These are phyloP conservation scores for Amaurobius ferox DNA, from an alignment of 2,888 invertebrate species.

Conservation along the genomic window DNA sequence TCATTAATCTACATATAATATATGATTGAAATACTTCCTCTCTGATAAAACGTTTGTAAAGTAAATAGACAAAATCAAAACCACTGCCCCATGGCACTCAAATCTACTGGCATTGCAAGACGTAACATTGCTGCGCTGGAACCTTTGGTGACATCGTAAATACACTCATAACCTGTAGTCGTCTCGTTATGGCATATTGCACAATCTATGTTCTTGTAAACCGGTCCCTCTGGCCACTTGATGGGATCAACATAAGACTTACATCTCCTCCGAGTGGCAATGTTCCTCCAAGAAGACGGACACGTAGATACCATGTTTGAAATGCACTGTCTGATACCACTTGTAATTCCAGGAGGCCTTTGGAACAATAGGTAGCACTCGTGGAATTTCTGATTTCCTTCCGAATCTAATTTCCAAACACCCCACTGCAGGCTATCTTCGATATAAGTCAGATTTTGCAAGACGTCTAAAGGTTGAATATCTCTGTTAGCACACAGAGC, in stretches of 20 bases:
- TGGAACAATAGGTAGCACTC: slow-evolving; percentile 49
- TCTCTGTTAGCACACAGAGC: slow-evolving; percentile 15
- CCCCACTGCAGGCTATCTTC: slow-evolving; percentile 52
- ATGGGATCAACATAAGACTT: slow-evolving; percentile 58
- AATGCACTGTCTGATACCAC: slow-evolving; percentile 29
- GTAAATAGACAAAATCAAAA: slow-evolving; percentile 13
- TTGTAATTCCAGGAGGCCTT: background rate
- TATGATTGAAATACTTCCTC: too few relatives aligned
- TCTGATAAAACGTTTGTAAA: background rate
- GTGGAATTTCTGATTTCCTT: slow-evolving; percentile 5
- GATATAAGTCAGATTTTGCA: slow-evolving; percentile 40
- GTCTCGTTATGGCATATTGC: slow-evolving; percentile 42
- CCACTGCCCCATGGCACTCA: slow-evolving; percentile 43
- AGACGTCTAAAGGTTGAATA: slow-evolving; percentile 15
- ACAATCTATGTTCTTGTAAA: slow-evolving; percentile 45
- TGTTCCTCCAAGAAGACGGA: slow-evolving; percentile 35
- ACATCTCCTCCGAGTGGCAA: slow-evolving; percentile 28
- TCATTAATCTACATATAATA: too few relatives aligned
- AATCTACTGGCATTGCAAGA: slow-evolving; percentile 34
- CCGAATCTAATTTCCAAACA: slow-evolving; percentile 39
- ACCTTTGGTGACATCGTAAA: slow-evolving; percentile 18
- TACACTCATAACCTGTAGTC: slow-evolving; percentile 8
- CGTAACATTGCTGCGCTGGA: slow-evolving; percentile 29
- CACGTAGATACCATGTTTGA: slow-evolving; percentile 38
- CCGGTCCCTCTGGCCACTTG: slow-evolving; percentile 24